Evolutionary conservation across 2,888 invertebrate genomes (phyloP), one percentile per base, ranked within the genome.

Genomic region (Noctua pronuba): DNA sequence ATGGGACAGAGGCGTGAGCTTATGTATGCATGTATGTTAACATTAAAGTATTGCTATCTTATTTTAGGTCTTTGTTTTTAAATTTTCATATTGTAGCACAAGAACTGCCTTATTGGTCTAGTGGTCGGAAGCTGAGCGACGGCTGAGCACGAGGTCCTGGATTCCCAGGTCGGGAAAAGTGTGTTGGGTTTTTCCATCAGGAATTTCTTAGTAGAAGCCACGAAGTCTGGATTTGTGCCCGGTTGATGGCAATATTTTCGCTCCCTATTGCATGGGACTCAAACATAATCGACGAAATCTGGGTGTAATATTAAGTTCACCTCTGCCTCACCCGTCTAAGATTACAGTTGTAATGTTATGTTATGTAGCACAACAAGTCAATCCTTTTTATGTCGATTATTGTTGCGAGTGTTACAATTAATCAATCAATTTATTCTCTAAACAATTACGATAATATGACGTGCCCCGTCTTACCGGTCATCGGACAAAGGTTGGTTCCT

Each of bases 41-140:
- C 24, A 77, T 68, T 78, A 83, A 66, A 86, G 44, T 76, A 75
- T 60, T 58, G 28, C 6, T 60, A 58, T 4, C 11, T 10, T 64
- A 16, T n/a, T 62, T 21, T 38, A 16, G 1, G 10, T 35, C 3
- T 73, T 55, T 65, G 5, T 41, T 49, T 77, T 66, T 28, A 31
- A 31, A 21, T 7, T 46, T 60, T 46, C 1, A 4, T 31, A 24
- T 28, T 28, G 21, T 49, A 31, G 60, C 21, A 60, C 31, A 28
- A 60, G 8, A 60, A 3, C n/a, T 55, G n/a, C 13, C 55, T 55
- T 4, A 11, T n/a, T 2, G 13, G n/a, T 13, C n/a, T n/a, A n/a
- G 24, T 52, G 0, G 13, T 13, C n/a, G n/a, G 5, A n/a, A 55
- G 13, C n/a, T n/a, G n/a, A n/a, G 5, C n/a, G 5, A 55, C n/a